Percentiles rank a stretch among this genome's conserved stretches.
Conservation (phyloP, 2,113 vertebrate species). For the Prolemur simus region DNA sequence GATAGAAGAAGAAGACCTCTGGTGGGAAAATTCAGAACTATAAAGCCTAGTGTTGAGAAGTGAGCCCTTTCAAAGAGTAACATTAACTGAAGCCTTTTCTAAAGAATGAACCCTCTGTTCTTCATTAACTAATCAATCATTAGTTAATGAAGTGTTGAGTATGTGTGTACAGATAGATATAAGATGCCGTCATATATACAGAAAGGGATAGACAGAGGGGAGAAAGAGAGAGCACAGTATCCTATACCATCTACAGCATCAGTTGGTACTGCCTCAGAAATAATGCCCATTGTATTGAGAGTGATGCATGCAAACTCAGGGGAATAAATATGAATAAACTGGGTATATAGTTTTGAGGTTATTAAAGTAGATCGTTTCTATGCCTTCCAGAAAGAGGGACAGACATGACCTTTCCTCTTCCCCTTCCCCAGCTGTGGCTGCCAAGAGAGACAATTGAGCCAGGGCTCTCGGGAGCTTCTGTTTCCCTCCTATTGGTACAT, state of each 20-base stretch:
- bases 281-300: not conserved
- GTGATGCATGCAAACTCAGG: not conserved
- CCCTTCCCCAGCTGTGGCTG: no score
- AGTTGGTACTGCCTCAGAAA: not conserved
- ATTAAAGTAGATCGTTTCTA: not conserved
- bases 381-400: no score
- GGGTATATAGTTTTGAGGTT: not conserved
- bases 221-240: not conserved
- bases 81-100: not conserved
- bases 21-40: not conserved
- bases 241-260: not conserved
- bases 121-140: not conserved
- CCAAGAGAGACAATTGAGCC: no score
- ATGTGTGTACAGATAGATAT: not conserved
- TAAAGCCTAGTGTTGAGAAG: not conserved
- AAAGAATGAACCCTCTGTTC: not conserved
- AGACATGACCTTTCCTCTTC: no score
- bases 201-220: not conserved
- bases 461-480: no score
- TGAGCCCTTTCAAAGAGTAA: not conserved
- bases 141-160: not conserved
- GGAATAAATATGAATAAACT: not conserved
- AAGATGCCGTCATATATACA: not conserved
- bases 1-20: not conserved
- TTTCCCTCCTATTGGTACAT: no score